phyloP scores from a whole-genome alignment of 2,888 invertebrate species.

The Watsonalla binaria region DNA sequence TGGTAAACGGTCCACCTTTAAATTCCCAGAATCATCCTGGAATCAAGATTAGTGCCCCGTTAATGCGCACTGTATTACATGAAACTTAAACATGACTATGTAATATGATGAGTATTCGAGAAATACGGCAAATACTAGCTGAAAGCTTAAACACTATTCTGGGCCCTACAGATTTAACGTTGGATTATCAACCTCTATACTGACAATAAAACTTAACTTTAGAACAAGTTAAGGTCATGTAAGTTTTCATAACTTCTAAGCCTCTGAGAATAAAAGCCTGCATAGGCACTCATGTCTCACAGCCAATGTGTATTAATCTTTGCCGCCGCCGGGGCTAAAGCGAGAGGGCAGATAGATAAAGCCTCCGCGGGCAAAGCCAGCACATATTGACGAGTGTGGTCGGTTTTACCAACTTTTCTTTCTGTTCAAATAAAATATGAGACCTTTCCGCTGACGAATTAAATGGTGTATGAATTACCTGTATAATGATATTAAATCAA shows the following conservation, averaged over 20 bases:
- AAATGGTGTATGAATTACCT: not conserved
- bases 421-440: slow-evolving; percentile 62
- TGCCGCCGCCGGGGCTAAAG: slow-evolving; percentile 43
- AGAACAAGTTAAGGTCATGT: not conserved
- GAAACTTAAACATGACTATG: too few relatives aligned
- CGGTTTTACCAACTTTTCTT: slow-evolving; percentile 65
- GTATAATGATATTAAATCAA: too few relatives aligned
- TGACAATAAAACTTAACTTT: too few relatives aligned
- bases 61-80: too few relatives aligned
- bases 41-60: too few relatives aligned
- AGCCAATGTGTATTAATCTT: slow-evolving; percentile 38
- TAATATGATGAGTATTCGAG: too few relatives aligned
- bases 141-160: too few relatives aligned
- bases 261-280: slow-evolving; percentile 6
- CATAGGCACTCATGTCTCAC: slow-evolving; percentile 4
- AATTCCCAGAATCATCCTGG: too few relatives aligned
- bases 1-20: too few relatives aligned
- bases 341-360: slow-evolving; percentile 28
- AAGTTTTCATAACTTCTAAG: slow-evolving; percentile 8
- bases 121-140: too few relatives aligned
- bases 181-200: too few relatives aligned
- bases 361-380: slow-evolving; percentile 23
- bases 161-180: too few relatives aligned
- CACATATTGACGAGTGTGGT: slow-evolving; percentile 44
- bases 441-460: slow-evolving; percentile 30